These are phyloP conservation scores for Tauraco erythrolophus DNA, from an alignment of 2,113 vertebrate genomes.

Conservation along the genomic window DNA sequence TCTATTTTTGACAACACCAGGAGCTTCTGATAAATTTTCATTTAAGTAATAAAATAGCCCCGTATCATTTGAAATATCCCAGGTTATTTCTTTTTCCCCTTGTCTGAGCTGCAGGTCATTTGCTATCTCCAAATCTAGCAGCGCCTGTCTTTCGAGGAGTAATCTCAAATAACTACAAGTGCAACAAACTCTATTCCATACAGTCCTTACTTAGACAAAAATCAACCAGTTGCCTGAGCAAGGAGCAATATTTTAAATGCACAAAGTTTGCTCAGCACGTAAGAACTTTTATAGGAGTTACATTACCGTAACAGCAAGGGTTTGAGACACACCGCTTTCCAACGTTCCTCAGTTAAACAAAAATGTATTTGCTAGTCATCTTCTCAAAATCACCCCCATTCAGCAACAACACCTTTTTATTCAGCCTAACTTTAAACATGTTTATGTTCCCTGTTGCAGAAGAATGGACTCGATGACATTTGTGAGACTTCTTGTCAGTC, in stretches of 20 bases:
- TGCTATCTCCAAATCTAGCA: background rate
- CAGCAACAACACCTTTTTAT: background rate
- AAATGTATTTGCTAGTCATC: background rate
- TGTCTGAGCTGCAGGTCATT: background rate
- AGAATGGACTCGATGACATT: background rate
- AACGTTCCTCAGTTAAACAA: background rate
- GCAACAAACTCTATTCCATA: background rate
- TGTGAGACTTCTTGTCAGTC: background rate
- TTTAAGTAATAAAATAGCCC: background rate
- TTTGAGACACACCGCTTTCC: background rate
- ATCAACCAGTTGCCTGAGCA: background rate
- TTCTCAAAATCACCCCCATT: background rate
- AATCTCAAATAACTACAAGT: background rate
- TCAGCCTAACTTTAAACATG: background rate
- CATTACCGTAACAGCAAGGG: background rate
- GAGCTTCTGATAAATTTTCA: background rate
- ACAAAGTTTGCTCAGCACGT: background rate
- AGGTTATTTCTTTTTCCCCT: background rate
- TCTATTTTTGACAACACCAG: background rate
- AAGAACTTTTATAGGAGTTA: background rate
- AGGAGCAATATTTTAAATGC: background rate
- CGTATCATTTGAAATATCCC: background rate
- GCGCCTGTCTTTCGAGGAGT: background rate
- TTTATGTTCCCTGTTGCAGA: background rate
- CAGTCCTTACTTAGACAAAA: background rate